phyloP scores from a whole-genome alignment of 2,888 invertebrate genomes.

The Zeuzera pyrina region DNA sequence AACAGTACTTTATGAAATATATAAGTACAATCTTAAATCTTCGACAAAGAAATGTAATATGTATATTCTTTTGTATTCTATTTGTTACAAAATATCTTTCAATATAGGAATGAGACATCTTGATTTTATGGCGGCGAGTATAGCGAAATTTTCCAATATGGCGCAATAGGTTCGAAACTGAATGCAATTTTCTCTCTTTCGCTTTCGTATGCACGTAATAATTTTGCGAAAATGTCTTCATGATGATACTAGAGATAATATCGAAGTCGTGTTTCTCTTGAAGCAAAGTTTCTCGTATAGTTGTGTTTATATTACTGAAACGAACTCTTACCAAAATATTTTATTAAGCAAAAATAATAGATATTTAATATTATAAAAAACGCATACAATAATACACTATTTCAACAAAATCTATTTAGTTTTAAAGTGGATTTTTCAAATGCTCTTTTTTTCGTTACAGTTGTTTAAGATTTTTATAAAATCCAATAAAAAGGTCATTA shows the following conservation, averaged over 20 bases:
- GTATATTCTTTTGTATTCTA: background rate
- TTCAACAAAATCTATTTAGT: background rate
- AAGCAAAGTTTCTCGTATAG: no score
- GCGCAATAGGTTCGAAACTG: no score
- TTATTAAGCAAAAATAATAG: no score
- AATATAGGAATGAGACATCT: conserved; percentile 30
- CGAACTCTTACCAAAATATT: no score
- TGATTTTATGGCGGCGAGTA: conserved; percentile 38
- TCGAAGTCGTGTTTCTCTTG: no score
- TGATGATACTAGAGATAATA: conserved; percentile 1
- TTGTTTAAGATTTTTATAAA: background rate
- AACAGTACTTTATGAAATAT: no score
- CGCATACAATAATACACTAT: background rate
- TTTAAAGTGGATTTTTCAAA: background rate
- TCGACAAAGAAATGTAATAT: background rate
- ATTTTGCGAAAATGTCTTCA: conserved; percentile 21
- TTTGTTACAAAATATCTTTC: background rate
- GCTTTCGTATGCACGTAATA: conserved; percentile 28
- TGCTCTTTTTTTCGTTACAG: background rate
- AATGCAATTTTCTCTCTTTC: conserved; percentile 30
- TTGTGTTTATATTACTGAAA: no score
- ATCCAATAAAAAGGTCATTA: background rate
- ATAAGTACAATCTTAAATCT: no score
- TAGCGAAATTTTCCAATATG: conserved; percentile 34
- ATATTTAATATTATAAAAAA: background rate